Percentiles rank a stretch among this genome's conserved stretches.
phyloP scores from a whole-genome alignment of 2,113 vertebrate species.

The Erythrocercus mccallii region DNA sequence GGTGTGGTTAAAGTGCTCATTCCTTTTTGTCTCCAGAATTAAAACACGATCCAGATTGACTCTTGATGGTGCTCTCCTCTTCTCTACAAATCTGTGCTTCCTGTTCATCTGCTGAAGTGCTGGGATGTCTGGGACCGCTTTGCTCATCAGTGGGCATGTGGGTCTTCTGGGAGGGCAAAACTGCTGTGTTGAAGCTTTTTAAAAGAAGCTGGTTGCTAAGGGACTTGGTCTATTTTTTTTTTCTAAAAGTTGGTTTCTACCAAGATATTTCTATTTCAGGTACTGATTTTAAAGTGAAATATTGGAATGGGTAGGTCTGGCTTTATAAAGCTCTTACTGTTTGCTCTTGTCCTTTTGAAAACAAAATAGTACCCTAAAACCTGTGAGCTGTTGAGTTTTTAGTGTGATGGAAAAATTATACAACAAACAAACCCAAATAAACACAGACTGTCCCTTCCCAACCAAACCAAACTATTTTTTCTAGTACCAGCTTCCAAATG shows the following conservation, averaged over 20 bases:
- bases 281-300: background rate
- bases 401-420: background rate
- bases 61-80: background rate
- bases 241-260: background rate
- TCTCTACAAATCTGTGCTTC: background rate
- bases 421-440: background rate
- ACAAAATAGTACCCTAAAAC: background rate
- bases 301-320: background rate
- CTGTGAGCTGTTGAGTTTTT: background rate
- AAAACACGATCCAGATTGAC: background rate
- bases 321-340: background rate
- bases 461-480: background rate
- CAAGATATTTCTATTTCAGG: background rate
- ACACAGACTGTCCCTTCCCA: background rate
- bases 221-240: background rate
- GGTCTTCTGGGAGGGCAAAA: background rate
- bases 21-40: background rate
- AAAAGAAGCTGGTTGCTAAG: background rate
- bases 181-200: background rate
- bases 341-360: background rate
- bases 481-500: background rate
- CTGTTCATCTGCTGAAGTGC: background rate
- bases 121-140: background rate
- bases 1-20: background rate
- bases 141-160: rapidly evolving